phyloP scores from a whole-genome alignment of 2,888 invertebrate species.

The Elaeidobius kamerunicus region DNA sequence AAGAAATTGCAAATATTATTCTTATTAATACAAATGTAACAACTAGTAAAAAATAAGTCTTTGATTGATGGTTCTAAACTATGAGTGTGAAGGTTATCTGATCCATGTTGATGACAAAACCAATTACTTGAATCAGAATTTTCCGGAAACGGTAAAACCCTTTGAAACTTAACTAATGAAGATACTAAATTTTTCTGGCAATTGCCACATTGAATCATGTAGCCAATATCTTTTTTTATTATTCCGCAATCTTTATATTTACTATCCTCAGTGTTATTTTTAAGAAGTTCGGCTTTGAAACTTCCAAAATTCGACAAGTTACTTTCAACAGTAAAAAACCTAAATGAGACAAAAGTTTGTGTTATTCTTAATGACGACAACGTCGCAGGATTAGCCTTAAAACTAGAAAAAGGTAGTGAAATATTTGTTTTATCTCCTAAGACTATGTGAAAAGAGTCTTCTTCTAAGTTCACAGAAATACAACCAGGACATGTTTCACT shows the following conservation, averaged over 20 bases:
- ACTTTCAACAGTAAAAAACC: slow-evolving; percentile 42
- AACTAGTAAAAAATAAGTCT: slow-evolving; percentile 59
- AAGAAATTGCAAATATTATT: slow-evolving; percentile 49
- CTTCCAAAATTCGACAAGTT: slow-evolving; percentile 37
- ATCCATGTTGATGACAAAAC: slow-evolving; percentile 59
- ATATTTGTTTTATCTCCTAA: slow-evolving; percentile 36
- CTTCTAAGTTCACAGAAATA: slow-evolving; percentile 27
- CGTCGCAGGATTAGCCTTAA: slow-evolving; percentile 36
- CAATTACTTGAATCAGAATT: slow-evolving; percentile 61
- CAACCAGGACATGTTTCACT: slow-evolving; percentile 43
- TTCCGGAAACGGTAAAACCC: slow-evolving; percentile 61
- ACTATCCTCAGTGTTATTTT: slow-evolving; percentile 27
- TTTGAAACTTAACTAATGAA: slow-evolving; percentile 50
- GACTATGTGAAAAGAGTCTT: slow-evolving; percentile 34
- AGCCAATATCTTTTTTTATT: slow-evolving; percentile 50
- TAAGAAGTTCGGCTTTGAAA: slow-evolving; percentile 43
- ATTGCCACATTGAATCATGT: slow-evolving; percentile 51
- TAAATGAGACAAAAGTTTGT: slow-evolving; percentile 43
- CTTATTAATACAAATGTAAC: slow-evolving; percentile 51
- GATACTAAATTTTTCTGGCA: slow-evolving; percentile 41
- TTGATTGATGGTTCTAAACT: slow-evolving; percentile 51
- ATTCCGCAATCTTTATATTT: slow-evolving; percentile 38
- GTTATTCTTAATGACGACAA: slow-evolving; percentile 42
- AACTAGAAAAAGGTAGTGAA: slow-evolving; percentile 29
- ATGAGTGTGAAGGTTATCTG: slow-evolving; percentile 28